Evolutionary conservation across 2,888 invertebrate genomes (phyloP).

Genomic region (Tachina fera): DNA sequence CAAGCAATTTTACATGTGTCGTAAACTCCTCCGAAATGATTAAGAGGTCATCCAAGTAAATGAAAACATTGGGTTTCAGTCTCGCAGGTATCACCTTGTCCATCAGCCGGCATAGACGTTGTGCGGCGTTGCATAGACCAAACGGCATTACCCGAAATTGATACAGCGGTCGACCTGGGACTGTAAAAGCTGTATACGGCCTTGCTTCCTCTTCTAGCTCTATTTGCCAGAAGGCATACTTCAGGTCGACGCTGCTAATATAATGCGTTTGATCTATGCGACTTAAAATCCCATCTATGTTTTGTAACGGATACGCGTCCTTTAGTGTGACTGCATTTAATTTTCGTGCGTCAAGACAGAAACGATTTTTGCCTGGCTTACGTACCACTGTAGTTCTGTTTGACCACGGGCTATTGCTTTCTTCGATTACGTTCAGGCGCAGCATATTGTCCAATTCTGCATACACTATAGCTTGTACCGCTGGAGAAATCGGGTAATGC

Average conservation of each 20-base stretch:
- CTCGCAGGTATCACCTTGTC: neutral
- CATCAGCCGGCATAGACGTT: slow-evolving; percentile 2
- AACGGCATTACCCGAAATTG: slow-evolving; percentile 4
- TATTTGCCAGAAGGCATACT: too few relatives aligned
- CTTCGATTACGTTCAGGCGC: neutral
- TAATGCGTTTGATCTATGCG: slow-evolving; percentile 31
- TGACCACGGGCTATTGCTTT: slow-evolving; percentile 6
- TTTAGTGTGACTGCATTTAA: slow-evolving; percentile 70
- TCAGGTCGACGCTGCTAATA: too few relatives aligned
- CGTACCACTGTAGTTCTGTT: slow-evolving; percentile 1
- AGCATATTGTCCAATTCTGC: slow-evolving; percentile 4
- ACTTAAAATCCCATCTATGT: too few relatives aligned
- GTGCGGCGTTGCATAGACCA: neutral
- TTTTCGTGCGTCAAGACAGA: slow-evolving; percentile 75
- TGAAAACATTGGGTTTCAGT: slow-evolving; percentile 30
- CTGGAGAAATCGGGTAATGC: slow-evolving; percentile 6
- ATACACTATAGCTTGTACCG: slow-evolving; percentile 2
- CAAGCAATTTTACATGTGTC: slow-evolving; percentile 11
- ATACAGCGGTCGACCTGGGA: neutral
- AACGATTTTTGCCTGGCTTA: slow-evolving; percentile 73
- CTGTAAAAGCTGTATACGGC: too few relatives aligned
- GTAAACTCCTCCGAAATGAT: slow-evolving; percentile 57
- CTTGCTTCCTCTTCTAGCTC: too few relatives aligned
- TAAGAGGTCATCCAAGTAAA: slow-evolving; percentile 54
- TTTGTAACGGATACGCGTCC: too few relatives aligned